Conservation (phyloP, 2,113 vertebrate genomes). For the Brachyistius frenatus region DNA sequence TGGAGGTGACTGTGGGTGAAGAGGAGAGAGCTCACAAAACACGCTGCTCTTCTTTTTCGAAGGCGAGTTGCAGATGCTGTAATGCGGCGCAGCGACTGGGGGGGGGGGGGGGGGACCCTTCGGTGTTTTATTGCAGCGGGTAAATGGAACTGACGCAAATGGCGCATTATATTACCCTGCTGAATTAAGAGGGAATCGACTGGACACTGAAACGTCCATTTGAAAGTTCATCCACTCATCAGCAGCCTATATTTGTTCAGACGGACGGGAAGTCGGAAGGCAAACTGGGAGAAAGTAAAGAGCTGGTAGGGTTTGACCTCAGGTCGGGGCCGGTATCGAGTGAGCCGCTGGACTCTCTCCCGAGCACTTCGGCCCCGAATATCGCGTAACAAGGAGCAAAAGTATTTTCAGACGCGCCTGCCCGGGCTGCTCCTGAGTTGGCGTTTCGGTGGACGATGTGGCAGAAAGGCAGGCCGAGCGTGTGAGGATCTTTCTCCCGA, state of each 20-base stretch:
- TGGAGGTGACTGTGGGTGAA: constrained; percentile 1
- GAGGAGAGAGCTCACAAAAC: background rate
- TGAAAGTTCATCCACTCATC: constrained; percentile 7
- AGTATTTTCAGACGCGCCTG: constrained; percentile 49
- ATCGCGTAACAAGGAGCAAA: constrained; percentile 38
- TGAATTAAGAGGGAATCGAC: constrained; percentile 3
- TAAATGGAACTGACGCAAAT: background rate
- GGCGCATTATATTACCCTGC: background rate
- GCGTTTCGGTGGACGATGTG: background rate
- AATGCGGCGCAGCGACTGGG: too few species aligned
- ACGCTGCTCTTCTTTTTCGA: background rate
- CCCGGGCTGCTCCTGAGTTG: constrained; percentile 18
- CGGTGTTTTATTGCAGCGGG: background rate
- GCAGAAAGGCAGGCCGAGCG: background rate
- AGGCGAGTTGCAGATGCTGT: background rate
- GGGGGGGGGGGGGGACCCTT: too few species aligned
- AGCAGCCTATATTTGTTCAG: constrained; percentile 24
- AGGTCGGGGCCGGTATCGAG: constrained; percentile 6
- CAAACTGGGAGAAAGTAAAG: constrained; percentile 24
- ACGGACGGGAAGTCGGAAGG: constrained; percentile 31
- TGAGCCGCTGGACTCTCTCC: constrained; percentile 17
- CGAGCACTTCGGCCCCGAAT: constrained; percentile 26
- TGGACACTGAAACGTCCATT: constrained; percentile 1
- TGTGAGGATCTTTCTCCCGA: background rate
- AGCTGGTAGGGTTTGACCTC: constrained; percentile 28